phyloP scores from a whole-genome alignment of 37 sponge, comb jelly and placozoan species.

The Mnemiopsis leidyi region DNA sequence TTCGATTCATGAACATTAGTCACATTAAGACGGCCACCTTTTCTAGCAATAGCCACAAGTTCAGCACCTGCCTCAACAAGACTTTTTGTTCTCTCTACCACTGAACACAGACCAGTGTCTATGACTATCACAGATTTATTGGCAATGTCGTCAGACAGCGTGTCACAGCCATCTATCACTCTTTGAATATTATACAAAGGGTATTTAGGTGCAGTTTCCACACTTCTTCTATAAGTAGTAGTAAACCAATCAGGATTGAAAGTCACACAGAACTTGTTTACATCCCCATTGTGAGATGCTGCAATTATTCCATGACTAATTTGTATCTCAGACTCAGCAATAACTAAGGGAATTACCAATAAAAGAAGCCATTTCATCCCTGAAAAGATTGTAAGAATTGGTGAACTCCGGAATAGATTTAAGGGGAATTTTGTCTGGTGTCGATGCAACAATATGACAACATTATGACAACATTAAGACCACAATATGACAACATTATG shows the following conservation, averaged over 20 bases:
- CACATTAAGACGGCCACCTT: conserved; percentile 14
- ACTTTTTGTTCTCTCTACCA: not conserved
- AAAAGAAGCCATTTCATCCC: not conserved
- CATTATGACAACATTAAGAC: too few relatives aligned
- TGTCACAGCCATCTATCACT: not conserved
- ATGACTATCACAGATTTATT: not conserved
- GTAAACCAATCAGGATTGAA: conserved; percentile 29
- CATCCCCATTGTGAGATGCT: not conserved
- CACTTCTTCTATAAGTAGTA: not conserved
- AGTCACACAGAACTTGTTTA: conserved; percentile 25
- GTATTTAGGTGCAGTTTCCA: not conserved
- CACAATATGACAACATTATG: too few relatives aligned
- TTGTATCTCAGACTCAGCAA: not conserved
- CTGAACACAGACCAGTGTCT: not conserved
- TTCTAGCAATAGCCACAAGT: conserved; percentile 22
- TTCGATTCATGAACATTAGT: conserved; percentile 11
- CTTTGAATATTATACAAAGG: not conserved
- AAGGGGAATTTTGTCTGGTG: too few relatives aligned
- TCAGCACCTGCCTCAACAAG: not conserved
- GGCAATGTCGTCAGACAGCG: not conserved
- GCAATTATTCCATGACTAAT: conserved; percentile 26
- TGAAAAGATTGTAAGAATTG: too few relatives aligned
- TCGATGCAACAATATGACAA: too few relatives aligned
- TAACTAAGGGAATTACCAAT: not conserved
- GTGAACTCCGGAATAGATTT: too few relatives aligned